Base-by-base conservation (phyloP, 2,113 vertebrate species). In the Caracal caracal region DNA sequence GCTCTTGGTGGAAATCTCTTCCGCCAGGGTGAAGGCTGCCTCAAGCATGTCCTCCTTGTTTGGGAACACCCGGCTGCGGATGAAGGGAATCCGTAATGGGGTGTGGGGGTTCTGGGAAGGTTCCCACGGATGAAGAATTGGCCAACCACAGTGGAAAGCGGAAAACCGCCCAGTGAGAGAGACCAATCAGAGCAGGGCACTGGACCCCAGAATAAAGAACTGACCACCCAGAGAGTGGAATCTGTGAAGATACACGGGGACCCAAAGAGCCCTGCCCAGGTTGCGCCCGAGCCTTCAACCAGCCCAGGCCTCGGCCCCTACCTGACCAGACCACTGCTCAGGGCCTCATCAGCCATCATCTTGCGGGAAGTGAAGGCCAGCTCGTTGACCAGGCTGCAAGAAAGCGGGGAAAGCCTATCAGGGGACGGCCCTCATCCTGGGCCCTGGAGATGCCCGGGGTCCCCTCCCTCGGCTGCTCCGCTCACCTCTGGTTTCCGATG, bases 281-380 rank as follows among this genome's bases (percentile, higher is more conserved):
- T 35, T 81, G 84, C 6, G 90, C 33, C 51, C 11, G 53, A 19
- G 26, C 37, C 22, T 66, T 30, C 3, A 33, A 4, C 88, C 70
- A 49, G 43, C 75, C 1, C 33, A 0, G 22, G 37, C 24, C 13
- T 33, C 5, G 2, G 26, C 7, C 35, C 15, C 70, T 97, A 99
- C 99, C 99, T 99, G 98, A 99, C 99, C 73, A 99, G 95, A 19
- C 99, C 99, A 4, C 99, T 98, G 98, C 97, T 98, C 95, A 99
- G 98, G 1, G 99, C 99, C 96, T 99, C 99, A 0, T 99, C 99
- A 0, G 99, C 99, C 81, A 98, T 99, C 99, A 99, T 98, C 98
- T 99, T 99, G 94, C 99, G 99, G 4, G 99, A 98, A 0, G 99
- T 99, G 97, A 99, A 98, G 93, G 98, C 99, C 97, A 99, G 96